Evolutionary conservation across 2,113 vertebrate species (phyloP).

Genomic region (Lota lota): DNA sequence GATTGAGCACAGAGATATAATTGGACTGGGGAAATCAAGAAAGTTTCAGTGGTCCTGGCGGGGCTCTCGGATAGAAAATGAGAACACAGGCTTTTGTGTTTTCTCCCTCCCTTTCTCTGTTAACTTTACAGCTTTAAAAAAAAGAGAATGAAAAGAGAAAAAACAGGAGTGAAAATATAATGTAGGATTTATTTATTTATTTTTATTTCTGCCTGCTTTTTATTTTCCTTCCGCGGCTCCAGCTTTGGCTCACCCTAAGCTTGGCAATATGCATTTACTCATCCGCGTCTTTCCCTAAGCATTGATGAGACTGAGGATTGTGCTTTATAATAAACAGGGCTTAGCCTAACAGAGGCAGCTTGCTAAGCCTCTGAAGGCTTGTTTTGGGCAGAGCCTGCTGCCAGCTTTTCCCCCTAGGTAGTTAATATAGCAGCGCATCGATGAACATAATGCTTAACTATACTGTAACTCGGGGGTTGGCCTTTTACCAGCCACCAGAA

Average conservation of each 20-base stretch:
- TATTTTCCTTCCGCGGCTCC: constrained; percentile 40
- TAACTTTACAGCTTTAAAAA: constrained; percentile 65
- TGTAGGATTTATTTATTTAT: constrained; percentile 27
- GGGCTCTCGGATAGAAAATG: constrained; percentile 79
- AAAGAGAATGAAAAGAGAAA: constrained; percentile 21
- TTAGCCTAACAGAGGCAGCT: constrained; percentile 55
- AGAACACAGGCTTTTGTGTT: constrained; percentile 76
- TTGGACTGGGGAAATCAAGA: constrained; percentile 95
- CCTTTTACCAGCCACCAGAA: background rate
- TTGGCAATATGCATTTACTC: constrained; percentile 65
- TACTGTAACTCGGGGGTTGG: background rate
- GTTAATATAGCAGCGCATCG: constrained; percentile 28
- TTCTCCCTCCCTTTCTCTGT: constrained; percentile 47
- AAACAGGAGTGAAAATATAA: constrained; percentile 46
- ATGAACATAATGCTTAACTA: constrained; percentile 17
- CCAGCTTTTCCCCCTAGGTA: constrained; percentile 43
- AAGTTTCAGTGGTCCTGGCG: constrained; percentile 83
- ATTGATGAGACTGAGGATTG: constrained; percentile 60
- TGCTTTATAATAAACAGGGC: constrained; percentile 61
- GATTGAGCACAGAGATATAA: constrained; percentile 87
- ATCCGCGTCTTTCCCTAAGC: constrained; percentile 47
- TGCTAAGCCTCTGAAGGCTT: constrained; percentile 52
- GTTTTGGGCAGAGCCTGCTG: constrained; percentile 48
- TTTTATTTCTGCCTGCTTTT: constrained; percentile 37
- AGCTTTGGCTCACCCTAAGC: constrained; percentile 54